phyloP scores from a whole-genome alignment of 2,888 invertebrate genomes.

The Chloromyia formosa region DNA sequence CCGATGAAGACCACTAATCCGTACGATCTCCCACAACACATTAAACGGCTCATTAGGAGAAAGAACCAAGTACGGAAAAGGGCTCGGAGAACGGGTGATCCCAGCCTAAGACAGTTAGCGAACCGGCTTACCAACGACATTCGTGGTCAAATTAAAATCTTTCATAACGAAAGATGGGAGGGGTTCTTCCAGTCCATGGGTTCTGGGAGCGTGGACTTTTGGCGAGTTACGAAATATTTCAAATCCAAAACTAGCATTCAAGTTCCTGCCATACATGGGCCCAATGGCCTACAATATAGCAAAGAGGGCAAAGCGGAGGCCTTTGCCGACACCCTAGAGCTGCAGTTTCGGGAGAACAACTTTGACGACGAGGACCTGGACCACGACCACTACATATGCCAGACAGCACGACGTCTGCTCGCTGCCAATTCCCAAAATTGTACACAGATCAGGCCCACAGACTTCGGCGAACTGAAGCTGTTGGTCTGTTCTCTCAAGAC shows the following conservation, averaged over 20 bases:
- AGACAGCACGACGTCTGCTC: too few relatives aligned
- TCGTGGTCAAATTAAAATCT: neutral
- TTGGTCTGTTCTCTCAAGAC: neutral
- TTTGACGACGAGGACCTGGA: neutral
- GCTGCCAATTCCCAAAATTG: too few relatives aligned
- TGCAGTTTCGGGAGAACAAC: neutral
- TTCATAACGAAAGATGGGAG: neutral
- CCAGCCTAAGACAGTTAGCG: too few relatives aligned
- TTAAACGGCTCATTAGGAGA: neutral
- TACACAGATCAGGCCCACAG: too few relatives aligned
- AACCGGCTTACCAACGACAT: neutral
- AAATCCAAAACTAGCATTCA: neutral
- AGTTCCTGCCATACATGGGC: neutral
- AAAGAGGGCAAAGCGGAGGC: neutral
- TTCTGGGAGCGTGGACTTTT: neutral
- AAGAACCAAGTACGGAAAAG: neutral
- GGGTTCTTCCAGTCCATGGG: neutral
- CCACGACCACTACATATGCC: neutral
- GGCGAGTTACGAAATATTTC: neutral
- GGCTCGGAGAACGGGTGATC: neutral
- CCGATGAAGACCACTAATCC: neutral
- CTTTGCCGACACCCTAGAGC: neutral
- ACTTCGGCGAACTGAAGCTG: neutral
- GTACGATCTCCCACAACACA: too few relatives aligned
- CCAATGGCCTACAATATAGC: neutral